Evolutionary conservation across 2,113 vertebrate genomes (phyloP).

Genomic region (Pygoscelis antarcticus): DNA sequence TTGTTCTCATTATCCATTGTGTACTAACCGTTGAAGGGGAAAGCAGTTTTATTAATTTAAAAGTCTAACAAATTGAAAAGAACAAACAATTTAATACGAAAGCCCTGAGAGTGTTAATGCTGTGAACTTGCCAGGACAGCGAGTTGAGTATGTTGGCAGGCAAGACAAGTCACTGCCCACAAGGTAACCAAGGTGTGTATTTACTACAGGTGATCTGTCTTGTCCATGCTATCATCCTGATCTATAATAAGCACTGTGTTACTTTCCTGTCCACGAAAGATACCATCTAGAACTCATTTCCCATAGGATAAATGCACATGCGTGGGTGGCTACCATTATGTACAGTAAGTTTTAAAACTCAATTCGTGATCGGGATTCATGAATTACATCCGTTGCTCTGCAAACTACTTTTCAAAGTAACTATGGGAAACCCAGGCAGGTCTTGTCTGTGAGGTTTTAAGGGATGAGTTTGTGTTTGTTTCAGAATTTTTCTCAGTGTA

Average conservation of each 20-base stretch:
- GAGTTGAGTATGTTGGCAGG: background rate
- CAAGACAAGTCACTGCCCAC: background rate
- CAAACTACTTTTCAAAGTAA: background rate
- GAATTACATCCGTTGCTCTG: background rate
- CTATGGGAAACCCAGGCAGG: too few relatives aligned
- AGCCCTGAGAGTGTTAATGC: background rate
- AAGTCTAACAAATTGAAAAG: background rate
- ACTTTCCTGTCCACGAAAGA: background rate
- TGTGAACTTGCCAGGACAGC: background rate
- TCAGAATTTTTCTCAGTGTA: background rate
- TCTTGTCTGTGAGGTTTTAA: background rate
- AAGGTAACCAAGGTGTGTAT: background rate
- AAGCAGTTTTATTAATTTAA: background rate
- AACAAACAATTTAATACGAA: background rate
- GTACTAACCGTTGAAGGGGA: background rate
- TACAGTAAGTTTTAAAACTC: background rate
- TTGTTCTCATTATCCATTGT: background rate
- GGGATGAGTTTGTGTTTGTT: background rate
- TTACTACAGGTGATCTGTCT: background rate
- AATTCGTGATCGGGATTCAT: background rate
- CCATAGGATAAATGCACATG: rapidly evolving
- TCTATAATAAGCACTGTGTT: rapidly evolving
- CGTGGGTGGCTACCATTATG: rapidly evolving
- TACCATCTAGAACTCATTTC: background rate
- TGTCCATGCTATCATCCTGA: rapidly evolving